Evolutionary conservation across 2,113 vertebrate genomes (phyloP), one percentile per base, ranked within the genome.

Genomic region (Sinocyclocheilus anophthalmus): DNA sequence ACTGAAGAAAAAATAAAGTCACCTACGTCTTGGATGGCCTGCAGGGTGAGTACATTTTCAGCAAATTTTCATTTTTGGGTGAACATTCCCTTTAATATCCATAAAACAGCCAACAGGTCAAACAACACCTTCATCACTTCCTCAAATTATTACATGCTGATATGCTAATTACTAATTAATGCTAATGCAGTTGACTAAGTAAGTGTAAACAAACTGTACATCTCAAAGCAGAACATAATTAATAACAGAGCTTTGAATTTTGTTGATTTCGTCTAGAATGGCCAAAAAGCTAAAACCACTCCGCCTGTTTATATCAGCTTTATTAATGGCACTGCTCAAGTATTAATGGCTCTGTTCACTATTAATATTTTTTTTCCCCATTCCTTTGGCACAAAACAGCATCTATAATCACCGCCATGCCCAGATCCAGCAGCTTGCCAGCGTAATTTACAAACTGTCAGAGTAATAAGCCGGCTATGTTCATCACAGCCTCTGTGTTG

Each of bases 281-380:
- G 30, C 26, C 2, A n/a, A 39, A 80, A 63, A 80, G 57, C 57
- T 20, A 70, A 18, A 37, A 0, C 30, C 65, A 42, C 20, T 3
- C 2, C 11, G 20, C 18, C 39, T 73, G 20, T 22, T 13, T 42
- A 73, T 73, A 13, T 63, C 76, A 77, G 12, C 24, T 80, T 39
- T 63, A 63, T 80, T 80, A 80, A 80, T 63, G n/a, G 14, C n/a
- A 42, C 45, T 63, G 5, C 33, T 80, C 2, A 80, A 63, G 37
- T 63, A 80, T 80, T 80, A 80, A 80, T 80, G 57, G 4, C 10
- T 24, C 22, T 42, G 22, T 45, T 80, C 37, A 7, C 33, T 8
- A 80, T 37, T 80, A 80, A 80, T 80, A 63, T 4, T 10, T 37
- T 18, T 59, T 10, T 37, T 18, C 39, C 76, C 30, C 20, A 1